A percentile compares a stretch with the other conserved stretches of the same genome.
These are phyloP conservation scores for Cliona cf. orientalis DNA, from an alignment of 37 sponge, comb jelly and placozoan species.

Conservation along the genomic window DNA sequence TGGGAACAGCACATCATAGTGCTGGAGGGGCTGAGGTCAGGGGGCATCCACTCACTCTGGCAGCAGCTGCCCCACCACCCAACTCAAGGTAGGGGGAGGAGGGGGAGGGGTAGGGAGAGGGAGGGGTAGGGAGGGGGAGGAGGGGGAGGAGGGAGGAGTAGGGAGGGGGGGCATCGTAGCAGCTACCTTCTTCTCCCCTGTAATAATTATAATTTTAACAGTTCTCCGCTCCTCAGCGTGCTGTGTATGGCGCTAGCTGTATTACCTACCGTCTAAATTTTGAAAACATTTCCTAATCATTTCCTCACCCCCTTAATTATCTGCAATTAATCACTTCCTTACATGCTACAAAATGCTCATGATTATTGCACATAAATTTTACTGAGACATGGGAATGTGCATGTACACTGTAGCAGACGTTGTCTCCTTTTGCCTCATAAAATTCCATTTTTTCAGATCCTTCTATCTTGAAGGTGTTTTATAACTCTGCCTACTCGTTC, in stretches of 20 bases:
- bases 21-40: conserved; percentile 76
- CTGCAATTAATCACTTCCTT: background rate
- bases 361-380: background rate
- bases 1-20: conserved; percentile 73
- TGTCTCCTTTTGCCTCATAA: background rate
- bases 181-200: too few species aligned
- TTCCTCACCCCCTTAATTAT: too few species aligned
- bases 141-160: too few species aligned
- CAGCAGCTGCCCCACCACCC: conserved; percentile 60
- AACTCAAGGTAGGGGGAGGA: conserved; percentile 31
- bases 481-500: conserved; percentile 83
- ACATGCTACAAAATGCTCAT: background rate
- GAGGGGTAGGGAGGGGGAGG: background rate
- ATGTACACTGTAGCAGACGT: background rate
- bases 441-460: conserved; percentile 8
- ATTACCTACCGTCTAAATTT: too few species aligned
- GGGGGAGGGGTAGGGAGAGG: background rate
- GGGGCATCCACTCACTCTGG: conserved; percentile 74
- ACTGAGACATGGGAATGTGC: background rate
- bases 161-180: too few species aligned
- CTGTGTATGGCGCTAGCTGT: too few species aligned
- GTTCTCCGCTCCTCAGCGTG: too few species aligned
- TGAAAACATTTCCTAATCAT: too few species aligned
- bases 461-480: conserved; percentile 64
- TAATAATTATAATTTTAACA: too few species aligned